phyloP scores from a whole-genome alignment of 2,888 invertebrate species.

The Stegana nigrithorax region DNA sequence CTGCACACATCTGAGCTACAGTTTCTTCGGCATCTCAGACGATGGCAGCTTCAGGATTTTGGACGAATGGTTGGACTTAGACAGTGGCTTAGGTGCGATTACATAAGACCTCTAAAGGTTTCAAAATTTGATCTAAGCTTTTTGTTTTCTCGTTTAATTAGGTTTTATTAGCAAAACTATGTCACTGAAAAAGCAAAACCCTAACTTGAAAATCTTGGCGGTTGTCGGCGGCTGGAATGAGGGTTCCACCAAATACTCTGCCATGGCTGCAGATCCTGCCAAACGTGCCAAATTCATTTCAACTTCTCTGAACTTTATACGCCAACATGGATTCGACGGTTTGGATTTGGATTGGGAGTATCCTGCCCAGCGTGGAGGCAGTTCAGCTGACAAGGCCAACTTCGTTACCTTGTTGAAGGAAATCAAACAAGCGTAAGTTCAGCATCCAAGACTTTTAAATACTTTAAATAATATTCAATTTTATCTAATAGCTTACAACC shows the following conservation, averaged over 20 bases:
- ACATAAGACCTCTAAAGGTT: too few species aligned
- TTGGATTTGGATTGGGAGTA: conserved; percentile 93
- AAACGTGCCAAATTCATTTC: conserved; percentile 78
- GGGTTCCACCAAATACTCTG: conserved; percentile 86
- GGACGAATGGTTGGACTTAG: conserved; percentile 1
- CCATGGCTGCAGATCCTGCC: conserved; percentile 78
- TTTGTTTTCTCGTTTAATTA: too few species aligned
- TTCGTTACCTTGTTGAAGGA: not conserved
- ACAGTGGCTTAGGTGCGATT: conserved; percentile 4
- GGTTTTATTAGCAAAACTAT: conserved; percentile 36
- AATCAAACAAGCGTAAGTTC: not conserved
- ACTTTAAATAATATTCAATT: not conserved
- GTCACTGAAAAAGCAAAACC: conserved; percentile 26
- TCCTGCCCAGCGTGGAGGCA: conserved; percentile 71
- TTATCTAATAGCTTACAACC: not conserved
- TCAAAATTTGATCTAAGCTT: too few species aligned
- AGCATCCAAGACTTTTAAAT: not conserved
- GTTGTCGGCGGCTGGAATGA: conserved; percentile 95
- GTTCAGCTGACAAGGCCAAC: not conserved
- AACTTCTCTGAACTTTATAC: conserved; percentile 79
- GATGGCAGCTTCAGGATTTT: not conserved
- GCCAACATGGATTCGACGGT: conserved; percentile 84
- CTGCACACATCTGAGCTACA: conserved; percentile 1
- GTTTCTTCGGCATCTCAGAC: not conserved
- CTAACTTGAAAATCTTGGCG: conserved; percentile 75